These are phyloP conservation scores for Triplophysa rosa DNA, from an alignment of 2,113 vertebrate species.

Conservation along the genomic window DNA sequence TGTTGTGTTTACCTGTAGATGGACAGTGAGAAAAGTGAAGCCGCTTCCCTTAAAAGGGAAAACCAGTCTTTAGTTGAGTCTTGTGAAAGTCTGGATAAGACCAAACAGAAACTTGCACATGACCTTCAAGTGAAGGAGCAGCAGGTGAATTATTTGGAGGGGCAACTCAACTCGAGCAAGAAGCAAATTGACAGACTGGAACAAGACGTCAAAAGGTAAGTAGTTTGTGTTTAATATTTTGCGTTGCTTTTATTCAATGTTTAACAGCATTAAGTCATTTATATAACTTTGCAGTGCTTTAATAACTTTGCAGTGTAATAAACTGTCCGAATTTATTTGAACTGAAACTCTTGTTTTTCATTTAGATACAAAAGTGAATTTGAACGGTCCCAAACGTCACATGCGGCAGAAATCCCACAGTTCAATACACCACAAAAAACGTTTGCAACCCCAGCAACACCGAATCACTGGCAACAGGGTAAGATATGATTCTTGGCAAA, in stretches of 20 bases:
- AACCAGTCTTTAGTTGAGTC: conserved; percentile 87
- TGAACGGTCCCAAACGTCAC: conserved; percentile 78
- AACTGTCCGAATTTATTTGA: too few relatives aligned
- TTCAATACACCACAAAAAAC: conserved; percentile 78
- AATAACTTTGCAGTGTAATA: background rate
- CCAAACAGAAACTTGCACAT: conserved; percentile 81
- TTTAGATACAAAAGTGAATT: conserved; percentile 85
- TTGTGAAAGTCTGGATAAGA: conserved; percentile 86
- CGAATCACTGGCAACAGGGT: conserved; percentile 75
- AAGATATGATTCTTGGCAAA: conserved; percentile 48
- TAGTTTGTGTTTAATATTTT: conserved; percentile 7
- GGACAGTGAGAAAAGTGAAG: conserved; percentile 86
- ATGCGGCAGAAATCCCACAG: conserved; percentile 68
- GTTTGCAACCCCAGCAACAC: conserved; percentile 68
- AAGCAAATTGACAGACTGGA: conserved; percentile 86
- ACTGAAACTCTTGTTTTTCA: conserved; percentile 13
- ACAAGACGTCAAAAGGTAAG: conserved; percentile 89
- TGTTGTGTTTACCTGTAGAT: conserved; percentile 67
- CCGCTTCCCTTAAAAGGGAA: conserved; percentile 82
- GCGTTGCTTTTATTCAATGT: too few relatives aligned
- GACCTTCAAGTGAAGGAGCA: conserved; percentile 89
- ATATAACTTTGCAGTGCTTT: too few relatives aligned
- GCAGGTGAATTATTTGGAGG: conserved; percentile 85
- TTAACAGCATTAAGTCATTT: too few relatives aligned
- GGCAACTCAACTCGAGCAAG: conserved; percentile 84